Evolutionary conservation across 2,888 invertebrate species (phyloP), one percentile per base, ranked within the genome.

Genomic region (Pyrochroa serraticornis): DNA sequence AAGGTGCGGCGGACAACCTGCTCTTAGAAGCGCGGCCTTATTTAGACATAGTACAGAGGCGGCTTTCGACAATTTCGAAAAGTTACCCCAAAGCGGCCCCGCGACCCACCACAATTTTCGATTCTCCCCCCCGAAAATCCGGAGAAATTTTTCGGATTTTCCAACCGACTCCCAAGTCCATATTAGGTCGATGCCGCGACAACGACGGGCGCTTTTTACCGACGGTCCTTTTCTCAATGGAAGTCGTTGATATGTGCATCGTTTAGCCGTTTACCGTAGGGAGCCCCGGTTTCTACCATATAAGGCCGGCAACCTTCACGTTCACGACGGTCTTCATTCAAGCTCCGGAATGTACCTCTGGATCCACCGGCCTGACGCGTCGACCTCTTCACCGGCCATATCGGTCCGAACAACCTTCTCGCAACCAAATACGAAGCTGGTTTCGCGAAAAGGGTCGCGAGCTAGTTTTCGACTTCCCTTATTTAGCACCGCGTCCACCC

Each of bases 1-100:
- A 62, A 52, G 43, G 47, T 58, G 53, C 65, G 63, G 62, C 60
- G 65, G 49, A 31, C 51, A 43, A 48, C 55, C 54, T 52, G 44
- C 42, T 58, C 53, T 53, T 48, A 50, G 57, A 60, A 52, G 44
- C 47, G 48, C 55, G 56, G 55, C 64, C 64, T 57, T 64, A 63
- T 61, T 63, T 62, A 54, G 62, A 45, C 60, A 63, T 47, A 53
- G 39, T 41, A 52, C 46, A 45, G 48, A 45, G 50, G 61, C 52
- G 57, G 64, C 42, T 37, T 55, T 37, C 34, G 44, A 43, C 49
- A 34, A 48, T 46, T 48, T 2, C 3, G 22, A 22, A 22, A 22
- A 22, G 22, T 22, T 22, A 22, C 22, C 22, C 22, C 22, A 22
- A 22, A 22, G 22, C 22, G 22, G 22, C 22, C 22, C 22, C 22